These are phyloP conservation scores for Lateolabrax maculatus DNA, from an alignment of 2,797 vertebrate genomes.

Conservation along the genomic window DNA sequence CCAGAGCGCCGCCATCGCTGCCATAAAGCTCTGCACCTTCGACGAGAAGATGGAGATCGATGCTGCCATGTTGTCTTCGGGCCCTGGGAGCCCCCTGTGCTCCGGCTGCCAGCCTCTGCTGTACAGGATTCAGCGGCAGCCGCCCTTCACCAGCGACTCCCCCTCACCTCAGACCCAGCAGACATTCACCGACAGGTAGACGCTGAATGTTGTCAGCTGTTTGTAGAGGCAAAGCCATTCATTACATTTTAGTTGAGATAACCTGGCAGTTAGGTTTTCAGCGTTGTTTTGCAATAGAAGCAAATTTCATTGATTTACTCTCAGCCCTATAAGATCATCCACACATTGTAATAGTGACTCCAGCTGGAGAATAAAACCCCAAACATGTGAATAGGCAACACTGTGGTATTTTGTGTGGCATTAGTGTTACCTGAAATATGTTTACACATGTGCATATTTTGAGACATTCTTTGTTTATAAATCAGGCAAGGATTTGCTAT, in stretches of 20 bases:
- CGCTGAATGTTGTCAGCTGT: background rate
- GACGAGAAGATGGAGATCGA: slow-evolving; percentile 97
- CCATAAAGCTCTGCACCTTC: slow-evolving; percentile 93
- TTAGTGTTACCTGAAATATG: background rate
- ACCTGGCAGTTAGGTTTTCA: background rate
- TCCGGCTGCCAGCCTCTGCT: slow-evolving; percentile 87
- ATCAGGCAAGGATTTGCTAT: background rate
- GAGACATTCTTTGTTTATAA: slow-evolving; percentile 1
- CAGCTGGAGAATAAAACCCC: background rate
- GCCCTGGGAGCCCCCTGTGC: slow-evolving; percentile 87
- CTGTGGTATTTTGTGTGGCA: background rate
- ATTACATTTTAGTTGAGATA: background rate
- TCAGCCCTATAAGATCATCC: too few species aligned
- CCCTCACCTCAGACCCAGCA: slow-evolving; percentile 81
- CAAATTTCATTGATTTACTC: too few species aligned
- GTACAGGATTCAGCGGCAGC: slow-evolving; percentile 89
- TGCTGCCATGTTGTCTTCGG: slow-evolving; percentile 91
- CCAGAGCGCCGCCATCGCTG: slow-evolving; percentile 83
- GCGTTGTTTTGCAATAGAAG: background rate
- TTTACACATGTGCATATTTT: background rate
- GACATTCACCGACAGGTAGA: slow-evolving; percentile 90
- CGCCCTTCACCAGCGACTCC: slow-evolving; percentile 80
- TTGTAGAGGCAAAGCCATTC: background rate
- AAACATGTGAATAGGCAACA: background rate
- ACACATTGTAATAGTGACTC: background rate